Evolutionary conservation across 2,797 vertebrate species (phyloP).

Genomic region (Glossophaga mutica): DNA sequence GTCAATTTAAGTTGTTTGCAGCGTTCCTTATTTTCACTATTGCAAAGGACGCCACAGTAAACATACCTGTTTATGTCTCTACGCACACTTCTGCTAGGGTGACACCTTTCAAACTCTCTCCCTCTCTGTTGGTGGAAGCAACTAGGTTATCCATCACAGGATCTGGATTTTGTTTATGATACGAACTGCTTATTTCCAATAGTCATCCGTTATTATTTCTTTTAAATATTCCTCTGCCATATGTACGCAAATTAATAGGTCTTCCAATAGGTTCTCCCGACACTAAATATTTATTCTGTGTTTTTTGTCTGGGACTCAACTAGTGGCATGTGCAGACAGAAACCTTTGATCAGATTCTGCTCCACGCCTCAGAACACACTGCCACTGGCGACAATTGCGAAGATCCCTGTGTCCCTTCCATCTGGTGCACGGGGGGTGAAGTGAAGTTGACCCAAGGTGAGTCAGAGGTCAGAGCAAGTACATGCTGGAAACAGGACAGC

Average conservation of each 20-base stretch:
- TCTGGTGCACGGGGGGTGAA: background rate
- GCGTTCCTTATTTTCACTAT: background rate
- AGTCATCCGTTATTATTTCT: background rate
- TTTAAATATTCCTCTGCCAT: background rate
- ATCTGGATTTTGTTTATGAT: background rate
- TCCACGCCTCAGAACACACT: background rate
- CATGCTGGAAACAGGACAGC: background rate
- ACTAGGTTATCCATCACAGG: background rate
- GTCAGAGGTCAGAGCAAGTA: background rate
- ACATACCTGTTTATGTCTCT: background rate
- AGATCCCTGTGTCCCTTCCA: background rate
- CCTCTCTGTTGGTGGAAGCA: background rate
- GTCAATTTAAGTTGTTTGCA: background rate
- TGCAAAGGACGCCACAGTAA: background rate
- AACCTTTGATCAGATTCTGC: background rate
- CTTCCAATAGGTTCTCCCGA: background rate
- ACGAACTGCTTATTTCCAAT: background rate
- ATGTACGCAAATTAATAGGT: background rate
- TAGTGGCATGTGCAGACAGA: background rate
- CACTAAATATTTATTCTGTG: background rate
- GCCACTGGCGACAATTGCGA: background rate
- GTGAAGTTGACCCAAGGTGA: background rate
- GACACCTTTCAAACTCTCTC: background rate
- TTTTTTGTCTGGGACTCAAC: background rate
- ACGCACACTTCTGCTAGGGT: accelerated